A percentile compares a stretch with the other conserved stretches of the same genome.
These are phyloP conservation scores for Phallusia fumigata DNA, from an alignment of 23 tunicate species.

Conservation along the genomic window DNA sequence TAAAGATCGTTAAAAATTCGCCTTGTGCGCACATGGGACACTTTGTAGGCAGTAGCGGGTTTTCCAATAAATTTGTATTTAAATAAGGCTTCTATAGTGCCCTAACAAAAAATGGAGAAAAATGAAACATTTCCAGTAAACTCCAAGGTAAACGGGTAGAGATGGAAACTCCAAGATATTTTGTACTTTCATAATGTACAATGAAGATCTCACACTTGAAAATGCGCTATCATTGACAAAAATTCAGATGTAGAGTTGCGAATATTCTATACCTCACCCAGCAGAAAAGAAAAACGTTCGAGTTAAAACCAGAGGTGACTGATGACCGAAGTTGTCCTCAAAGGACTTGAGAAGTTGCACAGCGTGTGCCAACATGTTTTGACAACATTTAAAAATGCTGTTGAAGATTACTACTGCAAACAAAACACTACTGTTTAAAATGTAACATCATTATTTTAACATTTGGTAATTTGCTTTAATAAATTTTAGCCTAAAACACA, in stretches of 20 bases:
- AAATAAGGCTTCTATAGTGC: no score
- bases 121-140: neutral
- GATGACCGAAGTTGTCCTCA: slow-evolving; percentile 54
- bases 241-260: slow-evolving; percentile 88
- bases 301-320: slow-evolving; percentile 75
- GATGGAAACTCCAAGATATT: slow-evolving; percentile 51
- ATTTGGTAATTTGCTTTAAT: no score
- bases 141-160: slow-evolving; percentile 24
- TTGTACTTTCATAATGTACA: slow-evolving; percentile 66
- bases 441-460: neutral
- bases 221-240: slow-evolving; percentile 79
- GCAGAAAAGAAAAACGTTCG: slow-evolving; percentile 78
- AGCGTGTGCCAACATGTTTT: slow-evolving; percentile 67
- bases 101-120: neutral
- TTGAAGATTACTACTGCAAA: slow-evolving; percentile 14
- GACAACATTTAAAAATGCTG: slow-evolving; percentile 44
- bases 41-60: no score
- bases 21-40: no score
- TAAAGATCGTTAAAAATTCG: no score
- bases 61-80: no score
- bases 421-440: neutral
- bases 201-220: slow-evolving; percentile 93
- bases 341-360: slow-evolving; percentile 66
- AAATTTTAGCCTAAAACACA: no score
- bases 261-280: slow-evolving; percentile 84